Percentiles rank a stretch among this genome's conserved stretches.
These are phyloP conservation scores for Climacteris rufus DNA, from an alignment of 2,113 vertebrate genomes.

Conservation along the genomic window DNA sequence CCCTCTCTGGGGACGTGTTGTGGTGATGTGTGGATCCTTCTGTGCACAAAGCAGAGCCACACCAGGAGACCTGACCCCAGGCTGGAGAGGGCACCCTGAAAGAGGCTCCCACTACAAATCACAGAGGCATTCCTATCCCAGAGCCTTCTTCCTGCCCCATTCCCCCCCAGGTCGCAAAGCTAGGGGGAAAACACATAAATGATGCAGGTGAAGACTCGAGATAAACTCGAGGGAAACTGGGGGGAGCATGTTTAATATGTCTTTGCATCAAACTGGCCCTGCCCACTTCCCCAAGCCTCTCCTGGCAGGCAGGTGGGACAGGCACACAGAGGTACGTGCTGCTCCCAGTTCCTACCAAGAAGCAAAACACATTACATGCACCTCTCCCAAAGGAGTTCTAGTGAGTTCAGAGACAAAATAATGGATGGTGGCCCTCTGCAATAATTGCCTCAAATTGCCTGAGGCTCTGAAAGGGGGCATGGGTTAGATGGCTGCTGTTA, in stretches of 20 bases:
- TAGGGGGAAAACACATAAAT: not conserved
- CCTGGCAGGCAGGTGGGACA: not conserved
- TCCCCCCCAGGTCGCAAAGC: fast-evolving
- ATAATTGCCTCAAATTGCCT: not conserved
- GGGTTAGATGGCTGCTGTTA: not conserved
- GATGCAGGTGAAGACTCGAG: not conserved
- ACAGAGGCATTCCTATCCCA: not conserved
- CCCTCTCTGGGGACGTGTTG: fast-evolving
- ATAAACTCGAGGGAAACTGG: not conserved
- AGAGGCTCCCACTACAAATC: not conserved
- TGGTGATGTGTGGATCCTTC: not conserved
- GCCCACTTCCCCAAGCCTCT: not conserved
- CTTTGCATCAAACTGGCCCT: not conserved
- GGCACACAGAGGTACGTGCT: fast-evolving
- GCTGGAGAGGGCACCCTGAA: not conserved
- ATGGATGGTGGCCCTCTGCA: not conserved
- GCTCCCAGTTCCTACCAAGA: not conserved
- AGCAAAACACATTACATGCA: not conserved
- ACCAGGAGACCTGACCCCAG: not conserved
- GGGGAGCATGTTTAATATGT: fast-evolving
- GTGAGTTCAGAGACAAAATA: not conserved
- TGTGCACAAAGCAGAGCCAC: fast-evolving
- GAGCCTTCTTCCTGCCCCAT: not conserved
- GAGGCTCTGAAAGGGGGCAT: not conserved
- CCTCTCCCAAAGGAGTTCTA: not conserved